Base-by-base conservation (phyloP, 2,113 vertebrate species). In the Bagarius yarrelli region DNA sequence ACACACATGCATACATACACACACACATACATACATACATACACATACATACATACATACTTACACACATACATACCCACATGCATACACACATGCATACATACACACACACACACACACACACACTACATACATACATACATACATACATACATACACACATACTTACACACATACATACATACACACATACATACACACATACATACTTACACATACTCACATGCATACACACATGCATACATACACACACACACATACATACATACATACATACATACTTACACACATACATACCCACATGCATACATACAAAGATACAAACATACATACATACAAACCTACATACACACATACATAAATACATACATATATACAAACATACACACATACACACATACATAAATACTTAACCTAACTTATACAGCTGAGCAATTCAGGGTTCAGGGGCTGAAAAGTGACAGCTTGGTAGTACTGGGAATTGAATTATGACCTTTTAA, bases 341-440 rank as follows among this genome's bases (percentile, higher is more conserved):
- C 1, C 11, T 18, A 66, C 8, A 16, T 18, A 16, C 8, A 30
- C 27, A 66, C 15, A 30, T 19, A 8, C 15, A 36, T 3, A 36
- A 0, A 36, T 1, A 2, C 18, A 44, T 83, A 80, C 81, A 36
- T 85, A 86, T 52, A 87, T 85, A 87, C 83, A 77, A 66, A 47
- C 21, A 81, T 13, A 50, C 47, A 50, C 47, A 50, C 47, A 50
- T 13, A 50, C 13, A 13, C 47, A 50, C 47, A 50, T 13, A 50
- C n/a, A n/a, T n/a, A n/a, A n/a, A n/a, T n/a, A n/a, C n/a, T n/a
- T n/a, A n/a, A n/a, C n/a, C n/a, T n/a, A n/a, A n/a, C n/a, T n/a
- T n/a, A n/a, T n/a, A n/a, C n/a, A n/a, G n/a, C n/a, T n/a, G n/a
- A n/a, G n/a, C n/a, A n/a, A n/a, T n/a, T n/a, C n/a, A n/a, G n/a